Percentiles rank a stretch among this genome's conserved stretches.
These are phyloP conservation scores for Scrobipalpa costella DNA, from an alignment of 2,888 invertebrate genomes.

Conservation along the genomic window DNA sequence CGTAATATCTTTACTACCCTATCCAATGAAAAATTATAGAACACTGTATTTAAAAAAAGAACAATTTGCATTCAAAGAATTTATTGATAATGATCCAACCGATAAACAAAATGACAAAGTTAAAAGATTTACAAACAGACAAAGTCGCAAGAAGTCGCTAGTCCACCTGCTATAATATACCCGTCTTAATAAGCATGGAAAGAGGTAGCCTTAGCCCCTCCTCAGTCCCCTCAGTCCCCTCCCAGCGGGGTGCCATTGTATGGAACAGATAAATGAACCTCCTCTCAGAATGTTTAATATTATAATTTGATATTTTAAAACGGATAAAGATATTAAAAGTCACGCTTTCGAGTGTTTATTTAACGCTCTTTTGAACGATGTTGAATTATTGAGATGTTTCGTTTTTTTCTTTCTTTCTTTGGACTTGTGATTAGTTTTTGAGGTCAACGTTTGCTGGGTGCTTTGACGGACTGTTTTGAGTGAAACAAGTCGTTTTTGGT, in stretches of 20 bases:
- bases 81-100: neutral
- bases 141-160: slow-evolving; percentile 37
- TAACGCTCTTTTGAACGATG: slow-evolving; percentile 62
- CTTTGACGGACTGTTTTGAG: slow-evolving; percentile 23
- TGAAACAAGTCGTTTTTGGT: slow-evolving; percentile 23
- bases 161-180: slow-evolving; percentile 39
- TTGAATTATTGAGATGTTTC: slow-evolving; percentile 65
- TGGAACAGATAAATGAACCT: slow-evolving; percentile 69
- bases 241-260: slow-evolving; percentile 70
- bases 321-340: slow-evolving; percentile 79
- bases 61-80: neutral
- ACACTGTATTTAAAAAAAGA: neutral
- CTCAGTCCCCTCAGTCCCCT: slow-evolving; percentile 36
- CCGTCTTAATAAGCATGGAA: slow-evolving; percentile 29
- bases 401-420: slow-evolving; percentile 41
- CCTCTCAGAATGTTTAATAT: slow-evolving; percentile 72
- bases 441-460: slow-evolving; percentile 34
- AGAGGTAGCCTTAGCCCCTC: slow-evolving; percentile 37
- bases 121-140: slow-evolving; percentile 25
- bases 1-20: neutral
- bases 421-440: slow-evolving; percentile 42
- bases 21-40: neutral
- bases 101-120: neutral
- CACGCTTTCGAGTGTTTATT: slow-evolving; percentile 77
- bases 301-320: slow-evolving; percentile 81